These are phyloP conservation scores for Acrocephalus scirpaceus DNA, from an alignment of 2,797 vertebrate genomes.

Conservation along the genomic window DNA sequence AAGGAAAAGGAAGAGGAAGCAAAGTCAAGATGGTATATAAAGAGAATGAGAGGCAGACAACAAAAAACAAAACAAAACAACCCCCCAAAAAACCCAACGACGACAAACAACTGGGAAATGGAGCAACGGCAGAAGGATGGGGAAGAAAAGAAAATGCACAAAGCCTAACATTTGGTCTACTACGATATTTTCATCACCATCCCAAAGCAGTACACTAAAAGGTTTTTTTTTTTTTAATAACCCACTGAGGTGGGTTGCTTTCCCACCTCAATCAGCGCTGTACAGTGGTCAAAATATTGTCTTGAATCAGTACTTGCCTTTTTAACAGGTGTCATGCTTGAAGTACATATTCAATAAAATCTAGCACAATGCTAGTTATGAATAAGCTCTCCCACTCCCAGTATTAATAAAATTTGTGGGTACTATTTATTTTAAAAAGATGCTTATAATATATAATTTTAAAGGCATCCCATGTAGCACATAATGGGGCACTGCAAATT, in stretches of 20 bases:
- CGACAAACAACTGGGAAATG: background rate
- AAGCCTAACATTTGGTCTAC: background rate
- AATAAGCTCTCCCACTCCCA: background rate
- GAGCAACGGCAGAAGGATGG: background rate
- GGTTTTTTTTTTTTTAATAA: background rate
- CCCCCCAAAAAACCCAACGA: background rate
- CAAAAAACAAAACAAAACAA: background rate
- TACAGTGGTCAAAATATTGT: background rate
- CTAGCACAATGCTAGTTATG: background rate
- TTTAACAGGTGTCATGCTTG: constrained; percentile 7
- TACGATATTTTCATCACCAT: background rate
- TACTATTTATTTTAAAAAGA: background rate
- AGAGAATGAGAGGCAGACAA: background rate
- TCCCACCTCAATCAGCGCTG: background rate
- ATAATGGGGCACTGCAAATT: constrained; percentile 17
- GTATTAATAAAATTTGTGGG: constrained; percentile 18
- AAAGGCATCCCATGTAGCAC: background rate
- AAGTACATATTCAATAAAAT: background rate
- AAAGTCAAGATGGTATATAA: background rate
- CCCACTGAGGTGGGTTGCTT: background rate
- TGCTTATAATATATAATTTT: constrained; percentile 14
- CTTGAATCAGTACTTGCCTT: background rate
- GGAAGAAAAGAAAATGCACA: background rate
- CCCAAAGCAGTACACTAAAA: background rate
- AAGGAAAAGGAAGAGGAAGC: constrained; percentile 25